Conservation (phyloP, 2,888 invertebrate species). For the Pristionchus maxplancki region DNA sequence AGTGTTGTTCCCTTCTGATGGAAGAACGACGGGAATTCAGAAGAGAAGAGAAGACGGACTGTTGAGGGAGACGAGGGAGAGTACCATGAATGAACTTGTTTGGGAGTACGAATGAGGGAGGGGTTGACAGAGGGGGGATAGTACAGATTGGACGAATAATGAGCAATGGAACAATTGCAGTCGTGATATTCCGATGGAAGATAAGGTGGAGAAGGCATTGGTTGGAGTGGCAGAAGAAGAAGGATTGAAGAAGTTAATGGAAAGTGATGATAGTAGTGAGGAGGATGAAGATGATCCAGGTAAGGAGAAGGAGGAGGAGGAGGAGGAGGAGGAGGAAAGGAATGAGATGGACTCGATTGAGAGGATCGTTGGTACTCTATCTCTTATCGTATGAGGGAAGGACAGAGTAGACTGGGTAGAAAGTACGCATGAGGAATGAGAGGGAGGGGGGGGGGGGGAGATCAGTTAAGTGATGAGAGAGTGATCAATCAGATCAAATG, state of each 20-base stretch:
- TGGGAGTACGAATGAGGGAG: neutral
- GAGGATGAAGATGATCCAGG: constrained; percentile 86
- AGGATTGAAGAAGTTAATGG: constrained; percentile 86
- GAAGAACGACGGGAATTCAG: neutral
- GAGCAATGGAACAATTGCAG: constrained; percentile 60
- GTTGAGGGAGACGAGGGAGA: neutral
- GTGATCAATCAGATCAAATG: constrained; percentile 22
- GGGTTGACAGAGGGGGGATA: neutral
- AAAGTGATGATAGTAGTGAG: constrained; percentile 87
- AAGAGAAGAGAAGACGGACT: neutral
- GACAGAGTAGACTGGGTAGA: constrained; percentile 26
- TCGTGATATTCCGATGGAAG: constrained; percentile 74
- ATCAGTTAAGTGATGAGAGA: neutral
- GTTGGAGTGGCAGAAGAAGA: constrained; percentile 93
- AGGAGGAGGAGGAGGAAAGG: too few species aligned
- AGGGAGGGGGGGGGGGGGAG: neutral
- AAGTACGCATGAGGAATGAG: constrained; percentile 16
- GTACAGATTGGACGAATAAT: neutral
- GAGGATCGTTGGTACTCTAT: too few species aligned
- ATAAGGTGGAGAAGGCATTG: constrained; percentile 87
- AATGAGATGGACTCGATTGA: too few species aligned
- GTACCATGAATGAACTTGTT: neutral
- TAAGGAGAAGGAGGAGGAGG: neutral
- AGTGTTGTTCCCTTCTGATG: constrained; percentile 16
- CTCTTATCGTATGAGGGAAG: constrained; percentile 2